These are phyloP conservation scores for Sebastes cheni DNA, from an alignment of 2,797 vertebrate species.

Conservation along the genomic window DNA sequence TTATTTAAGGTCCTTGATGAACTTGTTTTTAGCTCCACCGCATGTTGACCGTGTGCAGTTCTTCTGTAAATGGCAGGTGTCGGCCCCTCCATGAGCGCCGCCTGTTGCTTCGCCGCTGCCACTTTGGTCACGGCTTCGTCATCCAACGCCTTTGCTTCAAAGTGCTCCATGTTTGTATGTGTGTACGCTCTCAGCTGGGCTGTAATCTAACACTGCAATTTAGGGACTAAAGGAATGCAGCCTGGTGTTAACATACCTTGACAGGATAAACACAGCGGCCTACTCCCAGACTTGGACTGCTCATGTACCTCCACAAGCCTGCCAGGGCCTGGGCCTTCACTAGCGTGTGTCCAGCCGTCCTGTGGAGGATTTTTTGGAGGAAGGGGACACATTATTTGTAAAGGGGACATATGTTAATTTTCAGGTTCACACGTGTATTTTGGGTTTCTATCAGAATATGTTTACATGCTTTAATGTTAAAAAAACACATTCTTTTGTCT, in stretches of 20 bases:
- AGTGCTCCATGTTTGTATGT: slow-evolving; percentile 40
- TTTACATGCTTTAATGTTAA: not conserved
- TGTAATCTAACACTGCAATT: slow-evolving; percentile 82
- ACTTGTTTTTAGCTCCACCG: not conserved
- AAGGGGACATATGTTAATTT: not conserved
- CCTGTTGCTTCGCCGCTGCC: slow-evolving; percentile 18
- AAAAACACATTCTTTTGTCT: not conserved
- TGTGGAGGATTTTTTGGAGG: not conserved
- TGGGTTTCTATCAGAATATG: not conserved
- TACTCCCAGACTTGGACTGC: slow-evolving; percentile 36
- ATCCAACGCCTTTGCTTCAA: slow-evolving; percentile 44
- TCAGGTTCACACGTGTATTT: not conserved
- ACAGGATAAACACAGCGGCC: slow-evolving; percentile 73
- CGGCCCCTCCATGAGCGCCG: not conserved
- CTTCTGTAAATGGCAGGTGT: slow-evolving; percentile 50
- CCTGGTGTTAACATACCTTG: slow-evolving; percentile 79
- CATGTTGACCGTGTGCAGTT: not conserved
- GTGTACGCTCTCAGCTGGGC: slow-evolving; percentile 61
- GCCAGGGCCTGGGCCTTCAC: slow-evolving; percentile 11
- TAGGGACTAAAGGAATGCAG: slow-evolving; percentile 81
- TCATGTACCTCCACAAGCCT: not conserved
- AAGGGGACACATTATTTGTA: not conserved
- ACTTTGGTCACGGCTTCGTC: slow-evolving; percentile 53
- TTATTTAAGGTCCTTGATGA: not conserved
- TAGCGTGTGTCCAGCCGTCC: not conserved